phyloP scores from a whole-genome alignment of 2,888 invertebrate species.

The Luperina testacea region DNA sequence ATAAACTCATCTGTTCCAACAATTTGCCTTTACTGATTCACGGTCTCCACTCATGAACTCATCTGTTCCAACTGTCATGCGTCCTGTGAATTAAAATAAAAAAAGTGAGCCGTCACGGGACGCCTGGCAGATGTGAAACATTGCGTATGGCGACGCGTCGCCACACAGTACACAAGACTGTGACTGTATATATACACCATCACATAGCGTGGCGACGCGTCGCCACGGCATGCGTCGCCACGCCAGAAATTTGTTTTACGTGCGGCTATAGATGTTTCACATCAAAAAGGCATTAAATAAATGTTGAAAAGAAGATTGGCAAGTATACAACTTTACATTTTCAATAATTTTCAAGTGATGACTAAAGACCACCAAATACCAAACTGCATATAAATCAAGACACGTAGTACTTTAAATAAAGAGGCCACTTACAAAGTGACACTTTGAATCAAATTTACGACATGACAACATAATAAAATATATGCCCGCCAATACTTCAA shows the following conservation, averaged over 20 bases:
- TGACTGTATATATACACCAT: too few relatives aligned
- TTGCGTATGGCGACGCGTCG: too few relatives aligned
- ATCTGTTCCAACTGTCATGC: neutral
- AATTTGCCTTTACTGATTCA: neutral
- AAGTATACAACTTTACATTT: neutral
- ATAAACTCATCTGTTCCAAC: neutral
- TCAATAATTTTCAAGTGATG: conserved; percentile 20
- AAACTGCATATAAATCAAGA: conserved; percentile 39
- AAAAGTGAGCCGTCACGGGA: too few relatives aligned
- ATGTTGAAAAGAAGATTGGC: neutral
- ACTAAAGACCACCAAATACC: conserved; percentile 4
- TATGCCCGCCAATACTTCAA: conserved; percentile 51
- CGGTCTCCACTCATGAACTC: neutral
- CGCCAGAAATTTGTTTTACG: too few relatives aligned
- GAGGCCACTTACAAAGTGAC: conserved; percentile 31
- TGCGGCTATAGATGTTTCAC: too few relatives aligned
- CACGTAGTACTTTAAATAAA: conserved; percentile 40
- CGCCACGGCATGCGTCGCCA: too few relatives aligned
- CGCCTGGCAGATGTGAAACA: too few relatives aligned
- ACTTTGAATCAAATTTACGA: conserved; percentile 42
- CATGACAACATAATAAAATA: conserved; percentile 32
- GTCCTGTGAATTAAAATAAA: neutral
- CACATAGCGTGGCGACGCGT: too few relatives aligned
- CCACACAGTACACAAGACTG: too few relatives aligned
- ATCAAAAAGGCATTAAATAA: too few relatives aligned